Percentiles rank a stretch among this genome's conserved stretches.
Evolutionary conservation across 2,113 vertebrate genomes (phyloP).

Genomic region (Xyrauchen texanus): DNA sequence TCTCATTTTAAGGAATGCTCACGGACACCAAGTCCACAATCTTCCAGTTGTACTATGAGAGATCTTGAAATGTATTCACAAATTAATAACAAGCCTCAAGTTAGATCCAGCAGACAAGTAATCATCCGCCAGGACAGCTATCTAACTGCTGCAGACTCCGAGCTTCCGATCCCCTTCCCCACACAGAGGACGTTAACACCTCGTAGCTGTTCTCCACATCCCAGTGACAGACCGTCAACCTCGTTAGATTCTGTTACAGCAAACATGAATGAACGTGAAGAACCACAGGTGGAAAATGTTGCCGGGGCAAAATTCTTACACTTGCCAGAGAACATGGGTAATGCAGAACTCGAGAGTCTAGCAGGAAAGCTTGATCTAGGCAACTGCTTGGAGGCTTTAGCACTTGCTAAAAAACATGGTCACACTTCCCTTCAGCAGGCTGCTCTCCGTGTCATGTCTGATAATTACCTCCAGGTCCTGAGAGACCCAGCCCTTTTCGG

Average conservation of each 20-base stretch:
- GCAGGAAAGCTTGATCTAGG: slow-evolving; percentile 80
- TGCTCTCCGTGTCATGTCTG: slow-evolving; percentile 84
- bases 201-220: neutral
- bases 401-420: slow-evolving; percentile 76
- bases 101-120: slow-evolving; percentile 49
- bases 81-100: slow-evolving; percentile 29
- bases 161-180: slow-evolving; percentile 65
- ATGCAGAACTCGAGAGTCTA: slow-evolving; percentile 62
- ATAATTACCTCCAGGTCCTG: slow-evolving; percentile 89
- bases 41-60: slow-evolving; percentile 56
- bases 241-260: slow-evolving; percentile 31
- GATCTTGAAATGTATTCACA: slow-evolving; percentile 64
- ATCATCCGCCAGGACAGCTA: slow-evolving; percentile 77
- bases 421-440: slow-evolving; percentile 73
- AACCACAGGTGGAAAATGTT: slow-evolving; percentile 53
- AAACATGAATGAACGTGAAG: neutral
- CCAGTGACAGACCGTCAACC: slow-evolving; percentile 38
- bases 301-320: slow-evolving; percentile 65
- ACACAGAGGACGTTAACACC: neutral
- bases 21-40: slow-evolving; percentile 59
- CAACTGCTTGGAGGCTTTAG: slow-evolving; percentile 83
- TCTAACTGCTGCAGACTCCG: slow-evolving; percentile 72
- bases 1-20: slow-evolving; percentile 51
- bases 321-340: slow-evolving; percentile 51
- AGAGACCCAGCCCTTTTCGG: slow-evolving; percentile 78